Evolutionary conservation across 2,113 vertebrate genomes (phyloP).

Genomic region (Austrofundulus limnaeus): DNA sequence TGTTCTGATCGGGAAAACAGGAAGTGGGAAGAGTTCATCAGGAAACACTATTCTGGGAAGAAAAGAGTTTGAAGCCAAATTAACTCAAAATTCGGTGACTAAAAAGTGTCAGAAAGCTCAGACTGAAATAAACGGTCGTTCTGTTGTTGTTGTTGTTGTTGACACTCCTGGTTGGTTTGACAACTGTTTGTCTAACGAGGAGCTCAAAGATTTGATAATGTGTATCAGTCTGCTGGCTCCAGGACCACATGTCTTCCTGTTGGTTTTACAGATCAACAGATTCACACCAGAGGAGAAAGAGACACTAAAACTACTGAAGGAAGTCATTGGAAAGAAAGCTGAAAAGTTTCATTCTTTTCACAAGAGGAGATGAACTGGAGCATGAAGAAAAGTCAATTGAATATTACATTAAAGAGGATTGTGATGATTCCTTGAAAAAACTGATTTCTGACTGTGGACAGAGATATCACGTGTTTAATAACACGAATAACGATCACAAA

Average conservation of each 20-base stretch:
- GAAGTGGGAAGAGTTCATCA: slow-evolving; percentile 45
- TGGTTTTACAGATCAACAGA: too few species aligned
- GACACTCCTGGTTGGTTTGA: too few species aligned
- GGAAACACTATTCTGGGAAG: slow-evolving; percentile 44
- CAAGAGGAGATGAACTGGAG: too few species aligned
- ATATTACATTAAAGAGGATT: background rate
- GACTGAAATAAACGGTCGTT: background rate
- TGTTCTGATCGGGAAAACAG: slow-evolving; percentile 31
- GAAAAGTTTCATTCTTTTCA: too few species aligned
- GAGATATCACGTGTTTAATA: slow-evolving; percentile 53
- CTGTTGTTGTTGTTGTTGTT: too few species aligned
- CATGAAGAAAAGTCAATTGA: background rate
- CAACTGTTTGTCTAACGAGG: too few species aligned
- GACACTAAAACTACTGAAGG: too few species aligned
- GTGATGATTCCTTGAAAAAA: slow-evolving; percentile 9
- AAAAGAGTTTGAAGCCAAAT: slow-evolving; percentile 6
- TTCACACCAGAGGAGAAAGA: too few species aligned
- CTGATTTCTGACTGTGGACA: slow-evolving; percentile 14
- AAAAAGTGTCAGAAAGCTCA: slow-evolving; percentile 10
- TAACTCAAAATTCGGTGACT: background rate
- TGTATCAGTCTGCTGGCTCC: too few species aligned
- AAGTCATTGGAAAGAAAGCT: too few species aligned
- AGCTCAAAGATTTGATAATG: too few species aligned
- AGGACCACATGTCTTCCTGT: too few species aligned
- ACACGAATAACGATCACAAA: background rate